Evolutionary conservation across 2,888 invertebrate species (phyloP).

Genomic region (Oxytorus armatus): DNA sequence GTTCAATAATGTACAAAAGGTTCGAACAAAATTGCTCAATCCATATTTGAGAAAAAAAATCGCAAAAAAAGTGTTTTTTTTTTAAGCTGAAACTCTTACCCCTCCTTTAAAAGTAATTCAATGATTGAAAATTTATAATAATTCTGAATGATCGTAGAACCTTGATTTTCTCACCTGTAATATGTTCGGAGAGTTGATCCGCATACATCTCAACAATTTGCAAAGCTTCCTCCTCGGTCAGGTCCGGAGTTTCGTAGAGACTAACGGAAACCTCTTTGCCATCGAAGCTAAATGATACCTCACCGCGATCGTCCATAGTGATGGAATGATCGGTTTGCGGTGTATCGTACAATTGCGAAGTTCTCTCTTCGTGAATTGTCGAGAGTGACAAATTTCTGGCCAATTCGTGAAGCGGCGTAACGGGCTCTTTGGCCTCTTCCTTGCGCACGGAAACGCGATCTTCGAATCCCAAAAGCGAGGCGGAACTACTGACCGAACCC

Average conservation of each 20-base stretch:
- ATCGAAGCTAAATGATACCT: constrained; percentile 95
- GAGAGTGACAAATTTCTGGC: constrained; percentile 93
- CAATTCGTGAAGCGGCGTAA: constrained; percentile 84
- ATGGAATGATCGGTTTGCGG: constrained; percentile 89
- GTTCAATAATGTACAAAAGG: too few species aligned
- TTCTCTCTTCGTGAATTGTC: constrained; percentile 95
- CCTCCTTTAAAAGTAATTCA: too few species aligned
- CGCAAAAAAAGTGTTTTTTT: not conserved
- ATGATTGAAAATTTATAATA: not conserved
- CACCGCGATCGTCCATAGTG: constrained; percentile 92
- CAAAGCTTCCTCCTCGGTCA: constrained; percentile 96
- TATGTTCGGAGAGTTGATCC: constrained; percentile 95
- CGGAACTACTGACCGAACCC: constrained; percentile 95
- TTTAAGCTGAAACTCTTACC: too few species aligned
- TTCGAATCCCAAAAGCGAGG: constrained; percentile 94
- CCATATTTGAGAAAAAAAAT: too few species aligned
- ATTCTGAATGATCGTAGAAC: not conserved
- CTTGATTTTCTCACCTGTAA: constrained; percentile 86
- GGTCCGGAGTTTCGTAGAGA: constrained; percentile 95
- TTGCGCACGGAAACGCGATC: constrained; percentile 85
- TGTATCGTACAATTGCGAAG: constrained; percentile 94
- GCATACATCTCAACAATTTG: constrained; percentile 98
- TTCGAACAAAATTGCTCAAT: too few species aligned
- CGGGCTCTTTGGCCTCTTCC: constrained; percentile 81
- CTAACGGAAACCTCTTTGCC: constrained; percentile 97